These are phyloP conservation scores for Rhorus exstirpatorius DNA, from an alignment of 2,888 invertebrate genomes.

Conservation along the genomic window DNA sequence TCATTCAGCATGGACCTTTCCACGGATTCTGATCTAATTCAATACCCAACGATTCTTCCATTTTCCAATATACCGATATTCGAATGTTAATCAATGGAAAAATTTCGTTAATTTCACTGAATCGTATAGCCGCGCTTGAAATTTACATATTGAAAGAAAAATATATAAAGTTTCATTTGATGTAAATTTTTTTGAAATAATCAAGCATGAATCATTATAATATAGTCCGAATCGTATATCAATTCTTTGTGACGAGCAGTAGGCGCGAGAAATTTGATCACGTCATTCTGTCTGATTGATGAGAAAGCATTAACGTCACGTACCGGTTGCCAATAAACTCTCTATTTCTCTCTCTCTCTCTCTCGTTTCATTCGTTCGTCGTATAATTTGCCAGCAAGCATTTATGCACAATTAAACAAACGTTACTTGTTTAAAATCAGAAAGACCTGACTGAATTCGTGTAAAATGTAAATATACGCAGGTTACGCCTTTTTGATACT, in stretches of 20 bases:
- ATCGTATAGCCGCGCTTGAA: too few relatives aligned
- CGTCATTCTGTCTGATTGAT: conserved; percentile 37
- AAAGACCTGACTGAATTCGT: conserved; percentile 5
- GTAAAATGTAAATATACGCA: neutral
- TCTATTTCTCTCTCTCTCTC: neutral
- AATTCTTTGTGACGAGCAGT: neutral
- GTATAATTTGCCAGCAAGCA: conserved; percentile 21
- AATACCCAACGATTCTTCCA: too few relatives aligned
- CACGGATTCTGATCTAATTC: too few relatives aligned
- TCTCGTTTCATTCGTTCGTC: conserved; percentile 8
- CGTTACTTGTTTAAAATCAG: neutral
- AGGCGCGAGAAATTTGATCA: conserved; percentile 24
- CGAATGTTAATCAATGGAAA: too few relatives aligned
- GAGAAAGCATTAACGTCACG: conserved; percentile 29
- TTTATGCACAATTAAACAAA: neutral
- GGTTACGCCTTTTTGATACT: neutral
- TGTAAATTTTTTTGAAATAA: neutral
- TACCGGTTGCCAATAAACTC: neutral
- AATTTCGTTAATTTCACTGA: too few relatives aligned
- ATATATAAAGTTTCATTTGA: too few relatives aligned
- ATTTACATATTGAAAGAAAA: too few relatives aligned
- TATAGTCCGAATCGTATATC: neutral
- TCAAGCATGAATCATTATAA: neutral
- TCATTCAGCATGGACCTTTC: too few relatives aligned
- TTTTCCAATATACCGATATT: too few relatives aligned